These are phyloP conservation scores for Sinosuthora webbiana DNA, from an alignment of 2,113 vertebrate genomes.

Conservation along the genomic window DNA sequence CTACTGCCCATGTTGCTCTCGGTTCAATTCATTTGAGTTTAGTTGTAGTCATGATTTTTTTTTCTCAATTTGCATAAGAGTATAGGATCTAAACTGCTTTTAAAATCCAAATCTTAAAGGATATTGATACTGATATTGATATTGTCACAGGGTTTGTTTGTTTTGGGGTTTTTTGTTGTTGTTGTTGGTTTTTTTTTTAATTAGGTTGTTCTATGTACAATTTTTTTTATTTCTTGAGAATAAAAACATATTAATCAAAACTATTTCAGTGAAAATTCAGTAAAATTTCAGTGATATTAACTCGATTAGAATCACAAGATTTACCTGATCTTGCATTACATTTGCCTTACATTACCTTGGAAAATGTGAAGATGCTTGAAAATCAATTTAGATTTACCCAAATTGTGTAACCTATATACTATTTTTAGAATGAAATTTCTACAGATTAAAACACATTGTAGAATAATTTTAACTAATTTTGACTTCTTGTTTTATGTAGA, in stretches of 20 bases:
- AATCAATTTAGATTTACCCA: background rate
- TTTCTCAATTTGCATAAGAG: background rate
- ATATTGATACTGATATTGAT: background rate
- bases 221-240: background rate
- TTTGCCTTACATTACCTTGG: background rate
- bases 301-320: background rate
- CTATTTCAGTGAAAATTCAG: background rate
- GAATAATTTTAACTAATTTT: background rate
- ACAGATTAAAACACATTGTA: background rate
- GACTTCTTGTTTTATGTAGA: background rate
- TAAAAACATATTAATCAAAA: background rate
- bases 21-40: background rate
- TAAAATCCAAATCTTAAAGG: background rate
- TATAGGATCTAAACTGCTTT: background rate
- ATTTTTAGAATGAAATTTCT: background rate
- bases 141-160: background rate
- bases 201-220: background rate
- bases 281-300: background rate
- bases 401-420: background rate
- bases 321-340: background rate
- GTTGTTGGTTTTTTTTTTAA: background rate
- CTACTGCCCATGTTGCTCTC: background rate
- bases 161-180: background rate
- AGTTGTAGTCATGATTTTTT: background rate
- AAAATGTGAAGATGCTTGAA: background rate